These are phyloP conservation scores for Artemia franciscana DNA, from an alignment of 1,140 invertebrate species.

Conservation along the genomic window DNA sequence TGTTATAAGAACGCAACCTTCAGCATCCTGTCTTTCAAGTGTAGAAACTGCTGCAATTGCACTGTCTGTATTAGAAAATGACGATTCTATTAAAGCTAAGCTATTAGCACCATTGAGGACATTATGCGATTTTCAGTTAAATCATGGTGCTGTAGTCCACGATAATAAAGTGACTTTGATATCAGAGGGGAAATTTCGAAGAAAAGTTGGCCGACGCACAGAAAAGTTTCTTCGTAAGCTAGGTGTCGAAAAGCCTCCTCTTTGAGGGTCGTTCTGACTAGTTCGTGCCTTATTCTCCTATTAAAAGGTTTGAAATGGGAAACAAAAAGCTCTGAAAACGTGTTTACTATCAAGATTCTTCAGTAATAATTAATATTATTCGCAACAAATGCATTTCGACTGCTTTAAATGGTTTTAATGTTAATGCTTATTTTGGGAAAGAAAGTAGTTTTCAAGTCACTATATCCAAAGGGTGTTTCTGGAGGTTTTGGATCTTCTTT, in stretches of 20 bases:
- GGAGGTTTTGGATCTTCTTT: too few relatives aligned
- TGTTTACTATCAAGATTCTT: too few relatives aligned
- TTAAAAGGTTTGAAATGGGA: too few relatives aligned
- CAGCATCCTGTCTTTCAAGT: neutral
- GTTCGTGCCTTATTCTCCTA: too few relatives aligned
- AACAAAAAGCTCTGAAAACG: too few relatives aligned
- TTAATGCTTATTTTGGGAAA: too few relatives aligned
- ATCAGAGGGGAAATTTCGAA: neutral
- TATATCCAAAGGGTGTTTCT: too few relatives aligned
- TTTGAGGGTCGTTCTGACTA: neutral
- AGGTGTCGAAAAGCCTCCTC: neutral
- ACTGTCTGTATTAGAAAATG: neutral
- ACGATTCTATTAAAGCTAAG: neutral
- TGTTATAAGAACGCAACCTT: neutral
- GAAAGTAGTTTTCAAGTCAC: too few relatives aligned
- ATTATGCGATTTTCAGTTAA: neutral
- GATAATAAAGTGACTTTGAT: neutral
- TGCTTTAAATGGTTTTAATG: too few relatives aligned
- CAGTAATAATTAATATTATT: too few relatives aligned
- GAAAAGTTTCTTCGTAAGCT: neutral
- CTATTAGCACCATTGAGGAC: neutral
- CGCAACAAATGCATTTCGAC: too few relatives aligned
- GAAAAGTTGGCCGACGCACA: neutral
- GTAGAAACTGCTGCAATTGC: neutral
- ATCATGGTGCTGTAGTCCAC: neutral